Conservation (phyloP, 2,888 invertebrate species). For the Agonum fuliginosum region DNA sequence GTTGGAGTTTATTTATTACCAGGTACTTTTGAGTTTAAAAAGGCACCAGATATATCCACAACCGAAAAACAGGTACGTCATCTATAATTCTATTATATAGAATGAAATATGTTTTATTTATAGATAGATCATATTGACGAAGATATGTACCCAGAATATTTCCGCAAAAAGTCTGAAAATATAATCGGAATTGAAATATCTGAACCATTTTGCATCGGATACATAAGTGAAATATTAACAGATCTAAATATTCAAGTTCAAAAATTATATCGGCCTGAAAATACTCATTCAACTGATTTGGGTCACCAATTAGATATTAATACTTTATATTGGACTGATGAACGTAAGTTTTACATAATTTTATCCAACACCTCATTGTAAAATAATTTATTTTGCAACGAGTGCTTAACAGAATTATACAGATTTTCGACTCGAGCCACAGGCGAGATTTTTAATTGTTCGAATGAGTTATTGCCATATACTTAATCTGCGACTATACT, state of each 20-base stretch:
- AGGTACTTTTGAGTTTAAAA: slow-evolving; percentile 78
- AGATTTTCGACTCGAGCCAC: too few relatives aligned
- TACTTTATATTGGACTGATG: slow-evolving; percentile 85
- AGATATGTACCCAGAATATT: slow-evolving; percentile 86
- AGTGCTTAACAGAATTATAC: too few relatives aligned
- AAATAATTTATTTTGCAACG: too few relatives aligned
- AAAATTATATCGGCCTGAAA: slow-evolving; percentile 85
- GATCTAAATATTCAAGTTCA: slow-evolving; percentile 74
- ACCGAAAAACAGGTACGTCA: slow-evolving; percentile 34
- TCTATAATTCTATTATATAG: slow-evolving; percentile 48
- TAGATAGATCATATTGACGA: slow-evolving; percentile 78
- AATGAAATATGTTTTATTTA: slow-evolving; percentile 45
- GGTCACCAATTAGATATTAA: slow-evolving; percentile 81
- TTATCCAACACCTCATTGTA: slow-evolving; percentile 19
- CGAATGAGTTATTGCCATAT: too few relatives aligned
- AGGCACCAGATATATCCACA: slow-evolving; percentile 65
- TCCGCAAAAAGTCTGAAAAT: slow-evolving; percentile 84
- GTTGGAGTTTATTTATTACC: slow-evolving; percentile 82
- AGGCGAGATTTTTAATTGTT: too few relatives aligned
- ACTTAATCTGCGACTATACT: too few relatives aligned
- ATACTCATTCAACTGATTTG: slow-evolving; percentile 79
- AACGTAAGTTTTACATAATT: slow-evolving; percentile 73
- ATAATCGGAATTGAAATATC: slow-evolving; percentile 84
- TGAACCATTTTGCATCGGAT: slow-evolving; percentile 85
- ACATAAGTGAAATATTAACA: slow-evolving; percentile 78